A percentile compares a stretch with the other conserved stretches of the same genome.
Evolutionary conservation across 2,113 vertebrate genomes (phyloP).

Genomic region (Passer montanus): DNA sequence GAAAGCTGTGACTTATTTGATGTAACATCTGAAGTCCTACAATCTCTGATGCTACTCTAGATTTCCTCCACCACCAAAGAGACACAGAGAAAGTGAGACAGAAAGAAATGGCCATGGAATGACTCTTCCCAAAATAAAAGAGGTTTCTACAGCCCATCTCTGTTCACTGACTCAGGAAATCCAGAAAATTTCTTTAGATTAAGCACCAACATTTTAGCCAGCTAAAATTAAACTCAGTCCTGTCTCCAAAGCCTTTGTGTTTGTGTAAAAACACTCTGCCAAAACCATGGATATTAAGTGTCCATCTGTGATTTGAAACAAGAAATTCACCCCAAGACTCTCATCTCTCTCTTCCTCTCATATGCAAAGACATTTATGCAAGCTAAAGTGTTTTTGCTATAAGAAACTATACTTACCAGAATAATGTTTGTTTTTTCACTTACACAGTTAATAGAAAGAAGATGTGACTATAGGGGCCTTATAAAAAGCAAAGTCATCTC

Average conservation of each 20-base stretch:
- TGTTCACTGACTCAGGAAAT: not conserved
- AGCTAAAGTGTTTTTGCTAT: not conserved
- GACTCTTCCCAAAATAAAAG: not conserved
- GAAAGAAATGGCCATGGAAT: not conserved
- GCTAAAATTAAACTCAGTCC: not conserved
- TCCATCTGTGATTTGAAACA: not conserved
- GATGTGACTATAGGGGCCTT: not conserved
- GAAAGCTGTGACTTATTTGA: not conserved
- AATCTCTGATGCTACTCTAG: not conserved
- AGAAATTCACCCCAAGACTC: not conserved
- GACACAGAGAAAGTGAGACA: not conserved
- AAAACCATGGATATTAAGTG: not conserved
- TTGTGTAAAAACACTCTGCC: not conserved
- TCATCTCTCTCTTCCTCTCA: not conserved
- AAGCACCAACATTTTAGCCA: not conserved
- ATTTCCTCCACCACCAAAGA: not conserved
- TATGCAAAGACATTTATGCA: not conserved
- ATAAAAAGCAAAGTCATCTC: not conserved
- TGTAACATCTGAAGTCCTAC: not conserved
- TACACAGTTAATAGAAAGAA: not conserved
- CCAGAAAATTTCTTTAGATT: not conserved
- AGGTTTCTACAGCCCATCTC: not conserved
- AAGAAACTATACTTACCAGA: not conserved
- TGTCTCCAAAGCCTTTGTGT: not conserved
- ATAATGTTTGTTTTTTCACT: not conserved